Evolutionary conservation across 2,113 vertebrate species (phyloP).

Genomic region (Tachysurus vachellii): DNA sequence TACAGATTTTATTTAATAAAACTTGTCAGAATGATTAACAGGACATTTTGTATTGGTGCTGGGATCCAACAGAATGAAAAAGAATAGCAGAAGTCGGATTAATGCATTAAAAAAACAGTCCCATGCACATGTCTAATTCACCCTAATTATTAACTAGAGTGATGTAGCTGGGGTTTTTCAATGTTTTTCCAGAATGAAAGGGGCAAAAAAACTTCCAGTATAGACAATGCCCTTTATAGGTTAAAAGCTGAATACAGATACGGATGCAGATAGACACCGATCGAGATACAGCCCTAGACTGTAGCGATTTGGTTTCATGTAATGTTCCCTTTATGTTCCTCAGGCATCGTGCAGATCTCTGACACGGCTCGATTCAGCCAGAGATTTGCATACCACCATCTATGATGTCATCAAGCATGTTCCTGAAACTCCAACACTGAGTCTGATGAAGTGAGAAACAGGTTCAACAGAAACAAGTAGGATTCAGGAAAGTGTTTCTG

Average conservation of each 20-base stretch:
- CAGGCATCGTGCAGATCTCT: conserved; percentile 76
- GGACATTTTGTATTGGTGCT: not conserved
- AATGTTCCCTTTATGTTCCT: conserved; percentile 39
- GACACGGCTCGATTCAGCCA: conserved; percentile 66
- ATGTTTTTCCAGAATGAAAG: conserved; percentile 12
- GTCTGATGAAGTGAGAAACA: conserved; percentile 63
- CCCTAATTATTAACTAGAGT: not conserved
- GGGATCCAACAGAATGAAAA: not conserved
- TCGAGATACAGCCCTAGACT: not conserved
- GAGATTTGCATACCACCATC: conserved; percentile 77
- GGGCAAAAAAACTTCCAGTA: no score
- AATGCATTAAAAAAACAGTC: not conserved
- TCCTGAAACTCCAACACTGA: conserved; percentile 72
- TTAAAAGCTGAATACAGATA: not conserved
- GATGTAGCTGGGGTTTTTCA: not conserved
- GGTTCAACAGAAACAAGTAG: not conserved
- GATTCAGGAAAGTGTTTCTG: conserved; percentile 13
- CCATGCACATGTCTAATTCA: not conserved
- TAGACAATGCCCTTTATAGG: not conserved
- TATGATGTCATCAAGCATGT: conserved; percentile 78
- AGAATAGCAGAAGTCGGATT: not conserved
- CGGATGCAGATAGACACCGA: not conserved
- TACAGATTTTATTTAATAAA: not conserved
- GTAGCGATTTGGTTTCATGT: not conserved
- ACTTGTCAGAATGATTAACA: not conserved